Evolutionary conservation across 2,888 invertebrate genomes (phyloP).

Genomic region (Apomyelois bistriatella): DNA sequence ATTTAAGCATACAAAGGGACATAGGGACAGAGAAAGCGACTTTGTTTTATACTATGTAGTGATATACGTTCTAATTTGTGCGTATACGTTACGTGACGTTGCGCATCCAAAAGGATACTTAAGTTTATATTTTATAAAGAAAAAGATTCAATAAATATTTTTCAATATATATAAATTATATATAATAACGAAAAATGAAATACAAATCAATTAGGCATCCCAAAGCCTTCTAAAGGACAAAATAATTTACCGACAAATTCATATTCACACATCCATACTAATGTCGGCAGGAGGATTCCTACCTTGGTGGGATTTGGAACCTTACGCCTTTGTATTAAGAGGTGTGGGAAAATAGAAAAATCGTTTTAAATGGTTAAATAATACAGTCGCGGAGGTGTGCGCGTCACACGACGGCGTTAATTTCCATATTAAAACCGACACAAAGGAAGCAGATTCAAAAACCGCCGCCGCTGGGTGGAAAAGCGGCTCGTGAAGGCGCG

Average conservation of each 20-base stretch:
- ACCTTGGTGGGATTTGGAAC: slow-evolving; percentile 27
- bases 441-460: slow-evolving; percentile 80
- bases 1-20: too few relatives aligned
- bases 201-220: slow-evolving; percentile 47
- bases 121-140: too few relatives aligned
- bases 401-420: slow-evolving; percentile 71
- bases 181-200: too few relatives aligned
- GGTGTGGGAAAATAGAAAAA: slow-evolving; percentile 27
- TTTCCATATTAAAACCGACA: slow-evolving; percentile 80
- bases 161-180: too few relatives aligned
- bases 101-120: too few relatives aligned
- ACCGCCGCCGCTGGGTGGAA: slow-evolving; percentile 55
- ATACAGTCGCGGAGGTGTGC: slow-evolving; percentile 57
- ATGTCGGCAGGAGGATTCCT: not conserved
- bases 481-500: slow-evolving; percentile 28
- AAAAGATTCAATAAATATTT: too few relatives aligned
- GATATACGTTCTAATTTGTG: too few relatives aligned
- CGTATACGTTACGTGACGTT: too few relatives aligned
- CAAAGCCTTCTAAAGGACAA: not conserved
- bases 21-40: too few relatives aligned
- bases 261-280: slow-evolving; percentile 1
- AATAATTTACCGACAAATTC: slow-evolving; percentile 53
- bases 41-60: too few relatives aligned
- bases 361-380: slow-evolving; percentile 37
- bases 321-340: slow-evolving; percentile 29